These are phyloP conservation scores for Yponomeuta cagnagella DNA, from an alignment of 2,888 invertebrate genomes.

Conservation along the genomic window DNA sequence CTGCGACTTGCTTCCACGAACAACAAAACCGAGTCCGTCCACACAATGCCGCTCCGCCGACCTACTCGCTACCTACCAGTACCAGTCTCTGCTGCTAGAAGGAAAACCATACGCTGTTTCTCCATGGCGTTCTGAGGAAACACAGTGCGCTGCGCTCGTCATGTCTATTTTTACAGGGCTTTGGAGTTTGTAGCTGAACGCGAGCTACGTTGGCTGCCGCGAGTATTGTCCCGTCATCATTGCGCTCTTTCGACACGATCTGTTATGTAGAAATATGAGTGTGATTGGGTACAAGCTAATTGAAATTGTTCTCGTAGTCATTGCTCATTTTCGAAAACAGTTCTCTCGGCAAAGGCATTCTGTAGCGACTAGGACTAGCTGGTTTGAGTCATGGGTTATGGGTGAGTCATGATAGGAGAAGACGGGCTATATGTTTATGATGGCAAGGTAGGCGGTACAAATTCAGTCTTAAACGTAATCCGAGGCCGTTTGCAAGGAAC, in stretches of 20 bases:
- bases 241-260: not conserved
- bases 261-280: not conserved
- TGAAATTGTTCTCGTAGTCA: not conserved
- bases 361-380: not conserved
- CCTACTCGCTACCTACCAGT: conserved; percentile 35
- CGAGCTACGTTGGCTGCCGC: not conserved
- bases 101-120: conserved; percentile 6
- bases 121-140: conserved; percentile 7
- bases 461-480: conserved; percentile 11
- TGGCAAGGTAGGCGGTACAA: not conserved
- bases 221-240: not conserved
- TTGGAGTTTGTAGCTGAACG: not conserved
- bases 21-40: conserved; percentile 54
- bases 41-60: conserved; percentile 27
- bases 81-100: conserved; percentile 13
- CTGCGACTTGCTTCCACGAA: conserved; percentile 67
- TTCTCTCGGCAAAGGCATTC: not conserved
- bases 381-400: no score
- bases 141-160: not conserved
- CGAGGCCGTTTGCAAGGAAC: conserved; percentile 31
- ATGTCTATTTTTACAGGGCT: not conserved
- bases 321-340: not conserved
- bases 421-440: not conserved
- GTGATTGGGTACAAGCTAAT: not conserved
- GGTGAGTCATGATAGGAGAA: not conserved